Evolutionary conservation across 1,140 invertebrate genomes (phyloP).

Genomic region (Eciton burchellii): DNA sequence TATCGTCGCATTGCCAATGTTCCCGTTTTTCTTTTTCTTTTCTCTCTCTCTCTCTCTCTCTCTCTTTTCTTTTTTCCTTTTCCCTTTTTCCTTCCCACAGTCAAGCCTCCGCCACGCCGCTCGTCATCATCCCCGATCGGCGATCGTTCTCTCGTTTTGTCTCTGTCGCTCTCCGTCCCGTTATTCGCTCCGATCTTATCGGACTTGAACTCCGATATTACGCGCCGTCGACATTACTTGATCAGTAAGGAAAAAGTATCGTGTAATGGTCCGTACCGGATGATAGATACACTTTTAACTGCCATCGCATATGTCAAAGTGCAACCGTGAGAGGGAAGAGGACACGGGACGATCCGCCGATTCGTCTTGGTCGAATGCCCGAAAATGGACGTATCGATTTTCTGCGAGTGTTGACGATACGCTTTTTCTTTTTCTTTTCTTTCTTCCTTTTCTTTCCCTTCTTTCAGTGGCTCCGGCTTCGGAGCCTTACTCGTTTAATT

Average conservation of each 20-base stretch:
- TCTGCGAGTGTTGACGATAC: too few relatives aligned
- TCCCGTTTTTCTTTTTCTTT: conserved; percentile 46
- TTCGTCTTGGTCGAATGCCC: too few relatives aligned
- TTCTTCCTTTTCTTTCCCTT: too few relatives aligned
- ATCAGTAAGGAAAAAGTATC: conserved; percentile 3
- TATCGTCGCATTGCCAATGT: conserved; percentile 74
- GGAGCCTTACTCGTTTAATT: too few relatives aligned
- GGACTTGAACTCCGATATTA: neutral
- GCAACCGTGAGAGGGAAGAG: neutral
- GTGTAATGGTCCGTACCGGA: neutral
- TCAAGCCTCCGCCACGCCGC: too few relatives aligned
- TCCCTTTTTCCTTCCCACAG: too few relatives aligned
- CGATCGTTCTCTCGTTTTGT: neutral
- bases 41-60: neutral
- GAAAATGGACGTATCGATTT: too few relatives aligned
- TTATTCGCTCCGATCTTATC: too few relatives aligned
- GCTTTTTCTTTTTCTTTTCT: too few relatives aligned
- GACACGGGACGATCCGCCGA: too few relatives aligned
- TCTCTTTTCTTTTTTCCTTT: neutral
- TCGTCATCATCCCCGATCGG: too few relatives aligned
- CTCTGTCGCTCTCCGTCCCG: conserved; percentile 16
- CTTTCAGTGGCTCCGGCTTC: too few relatives aligned
- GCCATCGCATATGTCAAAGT: conserved; percentile 5
- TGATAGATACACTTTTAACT: conserved; percentile 22
- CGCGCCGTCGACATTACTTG: neutral